Evolutionary conservation across 2,113 vertebrate species (phyloP).

Genomic region (Oreochromis spilurus): DNA sequence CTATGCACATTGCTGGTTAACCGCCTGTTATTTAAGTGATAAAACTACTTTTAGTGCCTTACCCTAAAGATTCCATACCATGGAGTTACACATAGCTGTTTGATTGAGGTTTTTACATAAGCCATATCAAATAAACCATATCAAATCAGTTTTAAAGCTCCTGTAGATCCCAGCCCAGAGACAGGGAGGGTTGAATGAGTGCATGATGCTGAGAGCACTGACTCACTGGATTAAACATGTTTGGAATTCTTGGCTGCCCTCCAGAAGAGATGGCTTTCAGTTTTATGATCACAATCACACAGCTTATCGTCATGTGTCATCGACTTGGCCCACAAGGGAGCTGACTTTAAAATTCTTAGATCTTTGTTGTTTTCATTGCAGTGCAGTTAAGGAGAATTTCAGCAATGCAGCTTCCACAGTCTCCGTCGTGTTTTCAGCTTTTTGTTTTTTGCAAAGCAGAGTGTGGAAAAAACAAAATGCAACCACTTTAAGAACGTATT

Average conservation of each 20-base stretch:
- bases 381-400: background rate
- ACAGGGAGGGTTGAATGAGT: constrained; percentile 15
- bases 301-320: constrained; percentile 23
- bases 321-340: background rate
- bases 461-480: background rate
- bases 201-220: background rate
- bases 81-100: background rate
- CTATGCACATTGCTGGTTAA: background rate
- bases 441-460: background rate
- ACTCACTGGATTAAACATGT: constrained; percentile 22
- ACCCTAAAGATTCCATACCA: background rate
- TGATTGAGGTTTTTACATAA: background rate
- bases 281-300: constrained; percentile 32
- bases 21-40: background rate
- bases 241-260: constrained; percentile 27
- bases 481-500: background rate
- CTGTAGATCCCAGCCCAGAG: background rate
- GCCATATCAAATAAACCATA: background rate
- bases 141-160: background rate
- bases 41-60: background rate
- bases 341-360: background rate
- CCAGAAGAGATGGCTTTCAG: constrained; percentile 16
- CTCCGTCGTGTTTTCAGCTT: background rate
- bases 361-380: constrained; percentile 18
- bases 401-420: constrained; percentile 6